Conservation (phyloP, 2,113 vertebrate species). For the Oryzias woworae region DNA sequence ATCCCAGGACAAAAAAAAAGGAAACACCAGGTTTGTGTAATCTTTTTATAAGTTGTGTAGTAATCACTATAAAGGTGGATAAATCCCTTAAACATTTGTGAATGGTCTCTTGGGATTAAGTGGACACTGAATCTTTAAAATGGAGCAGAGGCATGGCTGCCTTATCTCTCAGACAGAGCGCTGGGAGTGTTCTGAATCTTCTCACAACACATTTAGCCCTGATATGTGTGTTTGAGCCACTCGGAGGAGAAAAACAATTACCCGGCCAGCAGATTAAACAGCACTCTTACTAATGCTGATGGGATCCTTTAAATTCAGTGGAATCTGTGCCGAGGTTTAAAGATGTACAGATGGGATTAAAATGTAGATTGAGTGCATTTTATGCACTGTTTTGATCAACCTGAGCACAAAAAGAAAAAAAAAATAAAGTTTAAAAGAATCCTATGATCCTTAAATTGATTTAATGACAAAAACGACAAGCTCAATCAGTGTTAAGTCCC, state of each 20-base stretch:
- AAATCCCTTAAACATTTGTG: background rate
- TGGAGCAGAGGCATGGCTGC: constrained; percentile 30
- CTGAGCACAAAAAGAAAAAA: background rate
- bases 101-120: background rate
- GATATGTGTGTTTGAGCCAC: constrained; percentile 41
- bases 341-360: background rate
- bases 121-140: background rate
- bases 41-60: no score
- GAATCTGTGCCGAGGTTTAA: background rate
- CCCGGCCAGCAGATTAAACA: constrained; percentile 49
- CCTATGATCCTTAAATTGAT: no score
- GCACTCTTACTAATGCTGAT: constrained; percentile 36
- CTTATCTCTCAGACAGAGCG: constrained; percentile 66
- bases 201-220: constrained; percentile 68
- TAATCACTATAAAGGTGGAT: background rate
- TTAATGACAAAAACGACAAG: no score
- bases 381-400: background rate
- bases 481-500: no score
- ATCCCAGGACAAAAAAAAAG: no score
- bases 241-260: constrained; percentile 30
- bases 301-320: constrained; percentile 22
- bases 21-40: no score
- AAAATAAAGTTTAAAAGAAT: background rate
- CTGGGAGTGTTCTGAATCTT: constrained; percentile 80
- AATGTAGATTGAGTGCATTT: background rate